Conservation (phyloP, 1,140 invertebrate species). For the Drosophila auraria region DNA sequence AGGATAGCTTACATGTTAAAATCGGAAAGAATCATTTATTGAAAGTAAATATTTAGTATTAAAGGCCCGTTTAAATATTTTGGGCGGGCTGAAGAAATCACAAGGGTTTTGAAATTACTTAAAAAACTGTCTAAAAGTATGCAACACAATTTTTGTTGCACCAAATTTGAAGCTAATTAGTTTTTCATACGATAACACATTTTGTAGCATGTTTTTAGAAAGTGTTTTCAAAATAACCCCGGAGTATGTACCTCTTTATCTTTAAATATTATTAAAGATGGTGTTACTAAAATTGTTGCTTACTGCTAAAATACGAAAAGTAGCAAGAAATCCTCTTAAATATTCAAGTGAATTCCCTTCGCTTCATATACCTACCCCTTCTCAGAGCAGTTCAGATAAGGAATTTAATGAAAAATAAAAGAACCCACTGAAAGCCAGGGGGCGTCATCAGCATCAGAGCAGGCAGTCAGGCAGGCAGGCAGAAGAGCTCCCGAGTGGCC, state of each 20-base stretch:
- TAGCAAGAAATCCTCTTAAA: background rate
- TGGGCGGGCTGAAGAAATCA: no score
- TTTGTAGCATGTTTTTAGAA: no score
- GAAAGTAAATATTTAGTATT: background rate
- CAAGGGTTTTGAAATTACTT: no score
- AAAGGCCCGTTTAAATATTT: background rate
- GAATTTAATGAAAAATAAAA: conserved; percentile 69
- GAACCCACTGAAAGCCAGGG: conserved; percentile 34
- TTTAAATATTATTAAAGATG: no score
- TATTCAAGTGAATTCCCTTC: background rate
- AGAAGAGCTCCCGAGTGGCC: conserved; percentile 60
- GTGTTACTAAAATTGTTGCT: no score
- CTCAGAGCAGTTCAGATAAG: background rate
- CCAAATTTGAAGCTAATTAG: no score
- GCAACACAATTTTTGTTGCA: no score
- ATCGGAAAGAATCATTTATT: no score
- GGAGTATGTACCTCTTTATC: no score
- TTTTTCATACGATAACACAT: no score
- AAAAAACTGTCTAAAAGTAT: no score
- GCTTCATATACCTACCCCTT: background rate
- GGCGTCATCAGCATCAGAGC: conserved; percentile 12
- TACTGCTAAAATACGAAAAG: background rate
- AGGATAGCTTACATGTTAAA: background rate
- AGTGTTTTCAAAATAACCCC: no score
- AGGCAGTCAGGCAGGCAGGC: conserved; percentile 21